A percentile compares a stretch with the other conserved stretches of the same genome.
Conservation (phyloP, 2,113 vertebrate species). For the human (Homo sapiens) region DNA sequence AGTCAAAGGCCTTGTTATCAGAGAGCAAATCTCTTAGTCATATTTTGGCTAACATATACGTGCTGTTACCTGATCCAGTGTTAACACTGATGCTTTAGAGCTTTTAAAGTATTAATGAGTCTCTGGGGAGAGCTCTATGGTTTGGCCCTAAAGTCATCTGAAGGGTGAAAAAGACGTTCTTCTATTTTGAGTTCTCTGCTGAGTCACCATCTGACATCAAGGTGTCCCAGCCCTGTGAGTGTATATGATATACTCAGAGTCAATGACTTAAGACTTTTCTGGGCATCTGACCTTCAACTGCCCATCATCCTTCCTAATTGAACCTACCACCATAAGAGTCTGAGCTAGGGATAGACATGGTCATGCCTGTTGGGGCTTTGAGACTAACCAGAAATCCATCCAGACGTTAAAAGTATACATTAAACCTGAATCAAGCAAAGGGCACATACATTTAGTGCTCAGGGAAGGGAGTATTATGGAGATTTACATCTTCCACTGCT, state of each 20-base stretch:
- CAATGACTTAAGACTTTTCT: neutral
- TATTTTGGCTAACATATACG: neutral
- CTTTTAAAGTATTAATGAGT: slow-evolving; percentile 61
- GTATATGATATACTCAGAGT: neutral
- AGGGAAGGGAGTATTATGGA: neutral
- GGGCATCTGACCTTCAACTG: neutral
- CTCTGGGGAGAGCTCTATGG: slow-evolving; percentile 44
- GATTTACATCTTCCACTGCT: neutral
- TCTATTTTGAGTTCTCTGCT: slow-evolving; percentile 46
- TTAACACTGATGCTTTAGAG: slow-evolving; percentile 24
- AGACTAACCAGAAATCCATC: neutral
- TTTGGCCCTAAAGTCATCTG: neutral
- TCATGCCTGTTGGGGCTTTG: neutral
- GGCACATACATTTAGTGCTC: neutral
- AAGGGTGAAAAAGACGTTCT: slow-evolving; percentile 32
- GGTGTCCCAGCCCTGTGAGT: neutral
- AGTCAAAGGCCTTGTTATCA: neutral
- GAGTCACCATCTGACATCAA: slow-evolving; percentile 47
- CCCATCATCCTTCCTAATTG: neutral
- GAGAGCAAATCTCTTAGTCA: neutral
- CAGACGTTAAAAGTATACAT: neutral
- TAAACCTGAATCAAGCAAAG: neutral
- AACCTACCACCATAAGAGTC: neutral
- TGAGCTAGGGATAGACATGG: neutral
- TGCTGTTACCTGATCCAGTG: slow-evolving; percentile 50